Evolutionary conservation across 1,140 invertebrate species (phyloP).

Genomic region (Caenorhabditis brenneri): DNA sequence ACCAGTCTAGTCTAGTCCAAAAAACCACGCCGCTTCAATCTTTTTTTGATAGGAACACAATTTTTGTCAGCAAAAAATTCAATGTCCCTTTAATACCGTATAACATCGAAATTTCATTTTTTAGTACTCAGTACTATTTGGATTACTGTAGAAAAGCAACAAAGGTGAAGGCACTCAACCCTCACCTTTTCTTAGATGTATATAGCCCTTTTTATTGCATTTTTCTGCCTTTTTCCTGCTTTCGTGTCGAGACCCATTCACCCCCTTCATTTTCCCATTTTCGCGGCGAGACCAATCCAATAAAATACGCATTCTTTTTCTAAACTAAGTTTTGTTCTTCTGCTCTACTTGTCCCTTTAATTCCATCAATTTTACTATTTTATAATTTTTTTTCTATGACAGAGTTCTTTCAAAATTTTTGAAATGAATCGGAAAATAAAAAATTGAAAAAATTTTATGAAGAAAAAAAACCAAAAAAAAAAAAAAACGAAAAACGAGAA

Average conservation of each 20-base stretch:
- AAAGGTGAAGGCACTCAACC: neutral
- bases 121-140: neutral
- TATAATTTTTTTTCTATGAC: neutral
- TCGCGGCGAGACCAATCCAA: neutral
- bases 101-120: neutral
- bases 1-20: neutral
- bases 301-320: neutral
- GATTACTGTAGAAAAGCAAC: neutral
- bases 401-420: constrained; percentile 24
- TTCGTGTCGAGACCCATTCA: neutral
- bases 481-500: neutral
- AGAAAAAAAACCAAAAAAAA: no score
- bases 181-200: neutral
- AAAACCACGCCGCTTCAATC: neutral
- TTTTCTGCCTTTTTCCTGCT: neutral
- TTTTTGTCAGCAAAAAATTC: neutral
- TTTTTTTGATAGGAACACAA: neutral
- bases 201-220: neutral
- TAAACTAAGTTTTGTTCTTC: neutral
- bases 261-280: neutral
- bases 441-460: neutral
- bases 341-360: constrained; percentile 18
- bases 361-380: neutral
- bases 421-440: constrained; percentile 23
- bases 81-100: neutral